These are phyloP conservation scores for Pangasius mekongensis DNA, from an alignment of 2,797 vertebrate genomes.

Conservation along the genomic window DNA sequence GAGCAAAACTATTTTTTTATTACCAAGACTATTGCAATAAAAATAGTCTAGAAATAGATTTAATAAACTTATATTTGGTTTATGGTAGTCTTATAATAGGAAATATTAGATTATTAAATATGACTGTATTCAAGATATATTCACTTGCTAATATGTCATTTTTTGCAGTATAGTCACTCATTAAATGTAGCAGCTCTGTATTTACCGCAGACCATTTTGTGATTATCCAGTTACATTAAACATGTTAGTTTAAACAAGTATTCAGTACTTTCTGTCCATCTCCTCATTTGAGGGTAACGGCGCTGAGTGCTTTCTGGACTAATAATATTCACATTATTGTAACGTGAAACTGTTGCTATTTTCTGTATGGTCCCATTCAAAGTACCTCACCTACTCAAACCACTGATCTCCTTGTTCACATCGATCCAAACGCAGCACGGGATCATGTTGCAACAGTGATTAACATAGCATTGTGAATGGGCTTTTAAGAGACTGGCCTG, in stretches of 20 bases:
- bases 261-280: neutral
- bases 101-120: neutral
- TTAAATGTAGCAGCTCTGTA: neutral
- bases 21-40: neutral
- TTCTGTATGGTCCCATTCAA: slow-evolving; percentile 14
- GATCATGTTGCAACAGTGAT: slow-evolving; percentile 24
- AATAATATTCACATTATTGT: slow-evolving; percentile 31
- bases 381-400: slow-evolving; percentile 1
- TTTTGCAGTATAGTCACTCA: neutral
- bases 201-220: neutral
- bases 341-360: slow-evolving; percentile 22
- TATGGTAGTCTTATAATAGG: neutral
- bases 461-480: neutral
- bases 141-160: neutral
- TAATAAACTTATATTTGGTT: neutral
- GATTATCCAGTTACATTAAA: neutral
- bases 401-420: slow-evolving; percentile 8
- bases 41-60: neutral
- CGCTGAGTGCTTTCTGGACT: neutral
- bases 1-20: neutral
- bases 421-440: slow-evolving; percentile 21
- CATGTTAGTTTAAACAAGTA: neutral
- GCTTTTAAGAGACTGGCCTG: slow-evolving; percentile 11
- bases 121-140: neutral
- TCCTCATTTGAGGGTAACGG: neutral